Percentiles rank a stretch among this genome's conserved stretches.
Evolutionary conservation across 1,140 invertebrate species (phyloP).

Genomic region (Eueides isabella): DNA sequence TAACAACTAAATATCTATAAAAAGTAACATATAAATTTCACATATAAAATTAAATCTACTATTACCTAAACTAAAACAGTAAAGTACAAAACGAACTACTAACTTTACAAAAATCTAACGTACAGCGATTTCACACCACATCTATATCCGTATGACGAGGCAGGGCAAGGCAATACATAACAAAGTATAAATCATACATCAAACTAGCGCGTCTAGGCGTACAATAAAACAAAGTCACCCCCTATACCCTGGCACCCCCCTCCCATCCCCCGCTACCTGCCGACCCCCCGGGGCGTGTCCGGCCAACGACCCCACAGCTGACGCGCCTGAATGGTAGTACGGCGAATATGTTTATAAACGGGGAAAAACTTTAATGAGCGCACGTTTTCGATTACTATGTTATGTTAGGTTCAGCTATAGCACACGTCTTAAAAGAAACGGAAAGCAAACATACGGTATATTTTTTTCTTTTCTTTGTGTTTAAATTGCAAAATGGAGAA

Average conservation of each 20-base stretch:
- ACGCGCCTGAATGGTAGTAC: constrained; percentile 66
- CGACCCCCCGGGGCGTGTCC: constrained; percentile 47
- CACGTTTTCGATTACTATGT: constrained; percentile 28
- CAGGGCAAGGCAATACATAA: neutral
- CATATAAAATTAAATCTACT: no score
- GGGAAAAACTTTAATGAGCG: constrained; percentile 39
- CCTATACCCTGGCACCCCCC: neutral
- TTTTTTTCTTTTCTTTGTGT: no score
- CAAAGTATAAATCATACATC: constrained; percentile 21
- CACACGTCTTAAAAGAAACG: no score
- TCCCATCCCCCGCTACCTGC: neutral
- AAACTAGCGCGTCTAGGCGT: constrained; percentile 27
- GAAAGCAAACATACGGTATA: no score
- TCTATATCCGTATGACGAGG: neutral
- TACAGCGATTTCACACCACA: neutral
- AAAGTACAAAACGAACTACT: no score
- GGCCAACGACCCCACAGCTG: constrained; percentile 72
- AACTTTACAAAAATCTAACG: no score
- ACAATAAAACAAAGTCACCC: constrained; percentile 34
- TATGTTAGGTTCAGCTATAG: neutral
- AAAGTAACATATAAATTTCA: no score
- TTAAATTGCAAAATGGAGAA: no score
- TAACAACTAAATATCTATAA: no score
- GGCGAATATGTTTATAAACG: constrained; percentile 40
- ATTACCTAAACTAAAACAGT: no score